Conservation (phyloP, 2,888 invertebrate genomes). For the Palloptera scutellata region DNA sequence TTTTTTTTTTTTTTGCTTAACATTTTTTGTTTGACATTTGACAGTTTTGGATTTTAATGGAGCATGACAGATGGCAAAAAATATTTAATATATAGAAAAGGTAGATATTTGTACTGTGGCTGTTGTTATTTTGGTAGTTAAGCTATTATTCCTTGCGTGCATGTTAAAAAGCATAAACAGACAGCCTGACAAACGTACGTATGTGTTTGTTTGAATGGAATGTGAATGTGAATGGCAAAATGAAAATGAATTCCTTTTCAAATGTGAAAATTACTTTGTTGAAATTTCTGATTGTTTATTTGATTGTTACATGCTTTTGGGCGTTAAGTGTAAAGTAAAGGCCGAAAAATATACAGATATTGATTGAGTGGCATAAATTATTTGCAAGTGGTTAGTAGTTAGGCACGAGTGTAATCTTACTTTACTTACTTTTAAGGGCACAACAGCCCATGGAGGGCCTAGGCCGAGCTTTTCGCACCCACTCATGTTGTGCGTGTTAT, state of each 20-base stretch:
- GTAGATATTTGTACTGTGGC: background rate
- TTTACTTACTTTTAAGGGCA: no score
- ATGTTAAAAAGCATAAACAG: conserved; percentile 37
- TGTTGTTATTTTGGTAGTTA: background rate
- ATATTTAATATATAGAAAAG: conserved; percentile 2
- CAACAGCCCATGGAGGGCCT: no score
- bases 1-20: conserved; percentile 5
- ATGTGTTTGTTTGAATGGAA: background rate
- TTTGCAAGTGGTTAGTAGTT: no score
- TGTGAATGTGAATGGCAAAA: background rate
- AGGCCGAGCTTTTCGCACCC: no score
- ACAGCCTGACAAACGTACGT: background rate
- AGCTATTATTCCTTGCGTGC: conserved; percentile 20
- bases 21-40: conserved; percentile 32
- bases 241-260: background rate
- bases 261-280: conserved; percentile 22
- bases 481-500: no score
- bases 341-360: no score
- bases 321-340: no score
- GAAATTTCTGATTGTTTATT: conserved; percentile 22
- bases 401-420: no score
- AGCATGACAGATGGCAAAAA: conserved; percentile 37
- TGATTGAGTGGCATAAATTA: no score
- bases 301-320: background rate
- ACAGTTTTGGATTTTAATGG: conserved; percentile 34